Evolutionary conservation across 2,113 vertebrate genomes (phyloP).

Genomic region (Agapornis roseicollis): DNA sequence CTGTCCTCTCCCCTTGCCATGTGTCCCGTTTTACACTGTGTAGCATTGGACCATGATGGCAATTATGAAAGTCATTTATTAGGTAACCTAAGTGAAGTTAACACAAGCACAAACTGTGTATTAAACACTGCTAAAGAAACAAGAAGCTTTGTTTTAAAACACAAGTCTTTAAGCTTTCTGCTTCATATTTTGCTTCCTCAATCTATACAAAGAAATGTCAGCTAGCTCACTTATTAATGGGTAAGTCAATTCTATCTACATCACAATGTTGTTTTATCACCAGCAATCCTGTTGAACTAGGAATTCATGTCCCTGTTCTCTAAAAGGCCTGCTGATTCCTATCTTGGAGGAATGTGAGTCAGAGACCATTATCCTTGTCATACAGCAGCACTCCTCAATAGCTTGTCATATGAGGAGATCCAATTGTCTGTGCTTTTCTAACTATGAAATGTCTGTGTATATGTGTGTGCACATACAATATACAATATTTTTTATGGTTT

Average conservation of each 20-base stretch:
- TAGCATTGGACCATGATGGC: fast-evolving
- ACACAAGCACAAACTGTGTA: not conserved
- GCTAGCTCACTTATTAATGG: not conserved
- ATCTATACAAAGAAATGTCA: not conserved
- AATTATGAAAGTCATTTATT: not conserved
- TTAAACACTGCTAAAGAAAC: not conserved
- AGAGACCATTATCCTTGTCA: not conserved
- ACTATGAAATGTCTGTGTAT: not conserved
- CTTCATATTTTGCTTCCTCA: not conserved
- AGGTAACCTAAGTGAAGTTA: not conserved
- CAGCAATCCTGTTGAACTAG: not conserved
- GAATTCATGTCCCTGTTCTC: not conserved
- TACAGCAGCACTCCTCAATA: not conserved
- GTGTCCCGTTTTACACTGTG: fast-evolving
- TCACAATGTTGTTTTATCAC: not conserved
- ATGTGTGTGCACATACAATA: not conserved
- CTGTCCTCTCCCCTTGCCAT: fast-evolving
- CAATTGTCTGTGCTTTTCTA: not conserved
- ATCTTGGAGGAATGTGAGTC: not conserved
- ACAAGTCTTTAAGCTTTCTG: not conserved
- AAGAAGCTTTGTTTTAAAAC: not conserved
- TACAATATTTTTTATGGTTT: not conserved
- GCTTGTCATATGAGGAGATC: not conserved
- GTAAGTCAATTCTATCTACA: not conserved
- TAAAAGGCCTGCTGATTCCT: not conserved